phyloP scores from a whole-genome alignment of 2,113 vertebrate genomes.

The Cavia aperea region DNA sequence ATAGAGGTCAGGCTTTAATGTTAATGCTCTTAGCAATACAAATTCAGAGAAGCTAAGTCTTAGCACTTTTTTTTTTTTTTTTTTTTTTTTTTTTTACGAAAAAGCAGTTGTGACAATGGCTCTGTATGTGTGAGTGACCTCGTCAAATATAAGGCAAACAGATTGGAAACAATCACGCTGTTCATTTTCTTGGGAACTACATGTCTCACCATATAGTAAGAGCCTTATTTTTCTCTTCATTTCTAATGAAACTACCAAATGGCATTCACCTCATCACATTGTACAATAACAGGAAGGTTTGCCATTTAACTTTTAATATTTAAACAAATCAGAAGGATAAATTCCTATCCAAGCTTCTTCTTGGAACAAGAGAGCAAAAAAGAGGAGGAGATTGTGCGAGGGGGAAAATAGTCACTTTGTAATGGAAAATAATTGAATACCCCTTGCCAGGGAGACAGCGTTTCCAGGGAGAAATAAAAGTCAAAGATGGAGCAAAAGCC shows the following conservation, averaged over 20 bases:
- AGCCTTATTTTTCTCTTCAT: neutral
- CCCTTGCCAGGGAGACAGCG: constrained; percentile 43
- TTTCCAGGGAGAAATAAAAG: constrained; percentile 37
- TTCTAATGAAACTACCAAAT: constrained; percentile 27
- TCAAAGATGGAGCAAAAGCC: constrained; percentile 35
- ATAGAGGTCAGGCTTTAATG: constrained; percentile 53
- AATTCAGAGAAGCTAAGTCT: constrained; percentile 44
- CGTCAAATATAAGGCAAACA: constrained; percentile 23
- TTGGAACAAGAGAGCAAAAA: neutral
- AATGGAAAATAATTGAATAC: constrained; percentile 40
- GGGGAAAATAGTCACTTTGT: constrained; percentile 4
- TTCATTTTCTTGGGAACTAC: neutral
- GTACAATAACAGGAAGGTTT: neutral
- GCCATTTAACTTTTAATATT: neutral
- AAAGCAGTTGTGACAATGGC: neutral
- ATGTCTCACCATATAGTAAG: neutral
- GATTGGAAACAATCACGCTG: neutral
- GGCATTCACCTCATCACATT: neutral
- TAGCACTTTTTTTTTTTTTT: neutral
- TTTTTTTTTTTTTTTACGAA: constrained; percentile 29
- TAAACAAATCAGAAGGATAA: constrained; percentile 9
- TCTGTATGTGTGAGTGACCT: neutral
- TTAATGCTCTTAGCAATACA: constrained; percentile 32
- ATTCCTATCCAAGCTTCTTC: constrained; percentile 13
- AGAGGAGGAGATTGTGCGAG: neutral